These are phyloP conservation scores for Porphyrio hochstetteri DNA, from an alignment of 2,113 vertebrate species.

Conservation along the genomic window DNA sequence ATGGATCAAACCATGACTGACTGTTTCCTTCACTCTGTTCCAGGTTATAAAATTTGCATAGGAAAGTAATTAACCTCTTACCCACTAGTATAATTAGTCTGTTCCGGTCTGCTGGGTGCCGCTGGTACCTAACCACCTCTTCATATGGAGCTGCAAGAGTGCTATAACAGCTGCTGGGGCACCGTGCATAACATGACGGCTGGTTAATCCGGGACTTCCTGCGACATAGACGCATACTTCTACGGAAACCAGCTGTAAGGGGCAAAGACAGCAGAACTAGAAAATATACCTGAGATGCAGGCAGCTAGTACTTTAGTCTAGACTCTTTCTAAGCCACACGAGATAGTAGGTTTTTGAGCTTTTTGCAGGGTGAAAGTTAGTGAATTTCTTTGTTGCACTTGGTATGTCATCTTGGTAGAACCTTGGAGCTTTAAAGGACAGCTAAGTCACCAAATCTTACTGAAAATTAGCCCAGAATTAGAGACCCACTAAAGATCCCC, in stretches of 20 bases:
- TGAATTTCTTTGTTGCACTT: background rate
- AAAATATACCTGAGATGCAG: rapidly evolving
- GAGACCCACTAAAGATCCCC: background rate
- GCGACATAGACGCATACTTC: conserved; percentile 90
- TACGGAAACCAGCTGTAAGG: conserved; percentile 87
- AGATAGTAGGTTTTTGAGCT: background rate
- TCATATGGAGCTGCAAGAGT: conserved; percentile 81
- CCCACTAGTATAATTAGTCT: conserved; percentile 88
- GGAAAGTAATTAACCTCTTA: conserved; percentile 54
- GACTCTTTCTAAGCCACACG: background rate
- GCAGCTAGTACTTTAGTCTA: background rate
- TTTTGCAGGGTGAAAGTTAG: background rate
- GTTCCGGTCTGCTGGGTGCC: conserved; percentile 76
- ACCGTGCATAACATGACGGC: conserved; percentile 61
- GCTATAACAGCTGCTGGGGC: conserved; percentile 71
- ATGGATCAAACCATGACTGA: background rate
- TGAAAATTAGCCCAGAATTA: background rate
- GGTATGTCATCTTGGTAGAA: background rate
- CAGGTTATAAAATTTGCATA: background rate
- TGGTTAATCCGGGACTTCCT: conserved; percentile 70
- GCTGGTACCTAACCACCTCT: conserved; percentile 91
- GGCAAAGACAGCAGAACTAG: background rate
- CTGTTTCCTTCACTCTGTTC: background rate
- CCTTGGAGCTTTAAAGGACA: background rate
- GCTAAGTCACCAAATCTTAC: background rate